phyloP scores from a whole-genome alignment of 2,888 invertebrate genomes.

The Bombylius discolor region DNA sequence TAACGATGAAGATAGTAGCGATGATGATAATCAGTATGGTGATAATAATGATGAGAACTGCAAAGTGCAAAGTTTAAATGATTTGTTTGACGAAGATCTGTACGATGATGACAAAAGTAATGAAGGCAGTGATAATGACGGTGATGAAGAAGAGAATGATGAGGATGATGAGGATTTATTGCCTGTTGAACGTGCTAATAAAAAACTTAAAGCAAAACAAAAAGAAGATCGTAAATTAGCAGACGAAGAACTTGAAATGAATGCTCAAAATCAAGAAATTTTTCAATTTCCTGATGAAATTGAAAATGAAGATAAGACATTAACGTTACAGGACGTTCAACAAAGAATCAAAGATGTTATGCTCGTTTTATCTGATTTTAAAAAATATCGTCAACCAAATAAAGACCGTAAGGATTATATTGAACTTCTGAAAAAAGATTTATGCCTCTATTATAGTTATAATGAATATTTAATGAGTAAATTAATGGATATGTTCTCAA shows the following conservation, averaged over 20 bases:
- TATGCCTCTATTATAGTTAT: slow-evolving; percentile 92
- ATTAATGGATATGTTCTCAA: slow-evolving; percentile 78
- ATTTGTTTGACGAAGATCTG: slow-evolving; percentile 9
- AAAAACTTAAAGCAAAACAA: slow-evolving; percentile 61
- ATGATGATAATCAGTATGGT: slow-evolving; percentile 19
- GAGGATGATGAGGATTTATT: slow-evolving; percentile 54
- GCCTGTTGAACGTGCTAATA: slow-evolving; percentile 76
- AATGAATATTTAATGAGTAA: slow-evolving; percentile 91
- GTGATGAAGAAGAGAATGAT: slow-evolving; percentile 22
- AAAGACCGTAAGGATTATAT: slow-evolving; percentile 72
- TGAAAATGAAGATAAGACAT: slow-evolving; percentile 56
- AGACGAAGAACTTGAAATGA: slow-evolving; percentile 70
- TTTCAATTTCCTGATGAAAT: slow-evolving; percentile 69
- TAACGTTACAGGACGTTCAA: slow-evolving; percentile 69
- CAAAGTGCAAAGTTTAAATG: slow-evolving; percentile 5
- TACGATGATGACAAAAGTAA: slow-evolving; percentile 36
- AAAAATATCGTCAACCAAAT: slow-evolving; percentile 48
- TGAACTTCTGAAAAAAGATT: slow-evolving; percentile 63
- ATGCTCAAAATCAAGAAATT: slow-evolving; percentile 59
- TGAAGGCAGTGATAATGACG: slow-evolving; percentile 21
- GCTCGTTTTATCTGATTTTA: slow-evolving; percentile 68
- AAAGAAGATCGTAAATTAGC: slow-evolving; percentile 56
- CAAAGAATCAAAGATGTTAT: slow-evolving; percentile 80
- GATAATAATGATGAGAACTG: slow-evolving; percentile 8
- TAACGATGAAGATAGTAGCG: slow-evolving; percentile 29